Evolutionary conservation across 2,113 vertebrate genomes (phyloP).

Genomic region (Geothlypis trichas): DNA sequence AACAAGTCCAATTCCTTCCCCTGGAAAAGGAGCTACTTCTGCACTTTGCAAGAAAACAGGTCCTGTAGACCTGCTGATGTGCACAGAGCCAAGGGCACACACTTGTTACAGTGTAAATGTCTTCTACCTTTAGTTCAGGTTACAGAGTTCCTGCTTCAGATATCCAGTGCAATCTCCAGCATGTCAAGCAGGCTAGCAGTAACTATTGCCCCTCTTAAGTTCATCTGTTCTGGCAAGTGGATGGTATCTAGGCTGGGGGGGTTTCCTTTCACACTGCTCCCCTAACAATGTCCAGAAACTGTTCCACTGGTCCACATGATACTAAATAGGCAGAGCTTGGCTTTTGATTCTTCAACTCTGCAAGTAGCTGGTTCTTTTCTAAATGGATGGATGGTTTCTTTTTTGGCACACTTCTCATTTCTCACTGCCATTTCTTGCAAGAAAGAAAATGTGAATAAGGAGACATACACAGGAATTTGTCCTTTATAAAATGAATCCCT

Average conservation of each 20-base stretch:
- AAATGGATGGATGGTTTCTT: background rate
- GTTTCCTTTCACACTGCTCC: background rate
- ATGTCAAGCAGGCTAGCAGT: background rate
- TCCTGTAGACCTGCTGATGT: background rate
- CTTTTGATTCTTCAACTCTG: background rate
- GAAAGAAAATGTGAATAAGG: background rate
- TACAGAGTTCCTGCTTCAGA: background rate
- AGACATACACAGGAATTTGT: background rate
- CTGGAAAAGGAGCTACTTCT: background rate
- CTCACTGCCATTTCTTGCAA: background rate
- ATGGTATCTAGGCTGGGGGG: too few relatives aligned
- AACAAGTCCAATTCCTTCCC: background rate
- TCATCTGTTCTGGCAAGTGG: background rate
- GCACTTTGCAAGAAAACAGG: background rate
- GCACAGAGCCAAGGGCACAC: rapidly evolving
- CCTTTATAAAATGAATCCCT: background rate
- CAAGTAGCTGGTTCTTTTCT: background rate
- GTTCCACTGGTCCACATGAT: background rate
- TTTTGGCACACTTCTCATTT: background rate
- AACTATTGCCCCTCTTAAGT: background rate
- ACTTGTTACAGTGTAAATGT: background rate
- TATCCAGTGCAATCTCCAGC: background rate
- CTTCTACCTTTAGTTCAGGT: background rate
- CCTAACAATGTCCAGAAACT: background rate
- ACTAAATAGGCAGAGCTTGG: background rate